Base-by-base conservation (phyloP, 2,888 invertebrate species). In the Yponomeuta malinellus region DNA sequence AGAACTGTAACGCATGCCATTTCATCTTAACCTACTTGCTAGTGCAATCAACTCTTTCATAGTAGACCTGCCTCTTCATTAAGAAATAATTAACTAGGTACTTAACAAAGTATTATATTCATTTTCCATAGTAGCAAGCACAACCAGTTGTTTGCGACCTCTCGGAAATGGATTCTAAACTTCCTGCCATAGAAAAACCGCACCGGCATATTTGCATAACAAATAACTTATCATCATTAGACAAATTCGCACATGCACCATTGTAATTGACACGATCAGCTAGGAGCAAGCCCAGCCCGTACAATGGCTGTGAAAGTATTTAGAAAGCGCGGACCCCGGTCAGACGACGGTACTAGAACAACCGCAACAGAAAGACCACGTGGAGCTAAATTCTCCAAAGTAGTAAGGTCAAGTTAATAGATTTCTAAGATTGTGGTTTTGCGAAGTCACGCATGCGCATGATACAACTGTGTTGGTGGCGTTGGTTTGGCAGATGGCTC, bases 241-340 rank as follows among this genome's bases (percentile, higher is more conserved):
- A 59, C 52, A 59, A 59, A 15, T 59, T 59, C 52, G 52, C 52
- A 59, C 52, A 59, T 59, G 52, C 15, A 4, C 52, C 52, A 59
- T 59, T 59, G 12, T 15, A 59, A 59, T 59, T 59, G 52, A 59
- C 52, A 12, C 12, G 52, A 59, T 59, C 52, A 15, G 52, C 52
- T 59, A 59, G 52, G 52, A 12, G 52, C 15, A 15, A 59, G 15
- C 15, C 52, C 52, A 15, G 52, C 52, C 12, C 68, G 75, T 79
- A 89, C 90, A 89, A 90, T 88, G 81, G 84, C 86, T 85, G 91
- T 88, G 91, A 91, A 91, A 91, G 91, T 89, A 83, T 84, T 82
- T 90, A 91, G 91, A 91, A 91, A 91, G 91, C 86, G 87, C 82
- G 85, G 88, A 87, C 88, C 52, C 15, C 81, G 74, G 74, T 74